Percentiles rank a stretch among this genome's conserved stretches.
Evolutionary conservation across 2,888 invertebrate genomes (phyloP).

Genomic region (Spialia ferax): DNA sequence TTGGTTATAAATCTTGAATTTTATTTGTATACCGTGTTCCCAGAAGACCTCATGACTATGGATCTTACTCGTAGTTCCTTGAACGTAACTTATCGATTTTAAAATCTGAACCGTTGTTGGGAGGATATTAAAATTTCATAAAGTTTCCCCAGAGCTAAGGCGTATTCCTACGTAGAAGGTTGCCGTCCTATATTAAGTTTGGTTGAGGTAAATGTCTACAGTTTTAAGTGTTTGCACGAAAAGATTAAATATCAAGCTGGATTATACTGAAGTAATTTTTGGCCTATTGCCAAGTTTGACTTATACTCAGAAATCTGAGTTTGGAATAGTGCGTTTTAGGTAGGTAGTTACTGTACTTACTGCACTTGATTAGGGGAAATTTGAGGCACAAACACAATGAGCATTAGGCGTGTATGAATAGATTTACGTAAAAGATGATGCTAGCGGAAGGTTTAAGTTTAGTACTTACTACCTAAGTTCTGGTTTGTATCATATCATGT

Average conservation of each 20-base stretch:
- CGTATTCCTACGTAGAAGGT: slow-evolving; percentile 67
- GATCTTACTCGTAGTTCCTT: slow-evolving; percentile 18
- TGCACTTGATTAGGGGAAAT: too few relatives aligned
- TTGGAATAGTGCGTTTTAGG: too few relatives aligned
- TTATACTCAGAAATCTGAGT: slow-evolving; percentile 16
- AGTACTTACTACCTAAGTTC: too few relatives aligned
- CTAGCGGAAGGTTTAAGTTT: too few relatives aligned
- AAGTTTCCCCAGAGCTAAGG: slow-evolving; percentile 65
- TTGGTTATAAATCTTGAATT: not conserved
- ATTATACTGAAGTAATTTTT: slow-evolving; percentile 37
- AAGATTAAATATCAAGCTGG: slow-evolving; percentile 57
- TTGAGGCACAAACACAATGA: too few relatives aligned
- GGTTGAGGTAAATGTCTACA: slow-evolving; percentile 52
- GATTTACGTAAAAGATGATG: too few relatives aligned
- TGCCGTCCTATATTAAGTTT: slow-evolving; percentile 69
- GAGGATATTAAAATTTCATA: slow-evolving; percentile 75
- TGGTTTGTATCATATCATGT: too few relatives aligned
- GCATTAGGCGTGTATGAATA: too few relatives aligned
- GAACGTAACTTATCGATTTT: slow-evolving; percentile 43
- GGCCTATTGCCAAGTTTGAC: slow-evolving; percentile 26
- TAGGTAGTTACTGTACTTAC: too few relatives aligned
- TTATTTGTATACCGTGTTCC: not conserved
- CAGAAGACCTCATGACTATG: slow-evolving; percentile 17
- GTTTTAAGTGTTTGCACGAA: slow-evolving; percentile 54
- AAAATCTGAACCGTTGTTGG: slow-evolving; percentile 57